Evolutionary conservation across 2,888 invertebrate genomes (phyloP), one percentile per base, ranked within the genome.

Genomic region (Cryptocephalus primarius): DNA sequence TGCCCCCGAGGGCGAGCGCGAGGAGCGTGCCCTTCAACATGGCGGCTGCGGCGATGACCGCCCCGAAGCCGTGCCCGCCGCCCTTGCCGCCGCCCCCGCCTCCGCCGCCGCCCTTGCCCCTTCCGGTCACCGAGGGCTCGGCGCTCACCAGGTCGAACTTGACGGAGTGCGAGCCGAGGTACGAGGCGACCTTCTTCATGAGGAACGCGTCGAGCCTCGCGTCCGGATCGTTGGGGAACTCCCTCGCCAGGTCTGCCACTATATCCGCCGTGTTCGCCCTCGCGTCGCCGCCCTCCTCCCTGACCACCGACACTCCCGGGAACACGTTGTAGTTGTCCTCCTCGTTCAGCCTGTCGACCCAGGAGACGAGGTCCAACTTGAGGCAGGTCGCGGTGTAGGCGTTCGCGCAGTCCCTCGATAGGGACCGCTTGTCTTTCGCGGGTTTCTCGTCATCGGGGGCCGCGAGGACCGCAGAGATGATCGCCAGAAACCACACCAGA

Each of bases 191-290:
- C 62, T 82, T 82, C 58, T 80, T 83, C 54, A 86, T 60, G 33
- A 89, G 72, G 58, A 82, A 86, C 39, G 83, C 85, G 62, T 88
- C 87, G 43, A 89, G 67, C 33, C 85, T 75, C 43, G 83, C 83
- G 58, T 85, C 84, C 9, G 85, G 81, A 61, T 85, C 85, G 40
- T 83, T 80, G 0, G 86, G 85, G 60, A 85, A 80, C 40, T 83
- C 80, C 49, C 85, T 76, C 0, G 87, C 85, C 4, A 88, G 67
- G 62, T 87, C 86, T 1, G 84, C 81, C 53, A 86, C 82, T 39
- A 86, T 76, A 53, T 86, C 84, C 2, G 82, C 75, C 2, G 75
- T 76, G 42, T 80, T 79, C 32, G 78, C 73, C 8, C 66, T 62
- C 40, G 62, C 65, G 43, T 71, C 65, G 33, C 60, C 60, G 11